These are phyloP conservation scores for Lepidurus arcticus DNA, from an alignment of 1,140 invertebrate genomes.

Conservation along the genomic window DNA sequence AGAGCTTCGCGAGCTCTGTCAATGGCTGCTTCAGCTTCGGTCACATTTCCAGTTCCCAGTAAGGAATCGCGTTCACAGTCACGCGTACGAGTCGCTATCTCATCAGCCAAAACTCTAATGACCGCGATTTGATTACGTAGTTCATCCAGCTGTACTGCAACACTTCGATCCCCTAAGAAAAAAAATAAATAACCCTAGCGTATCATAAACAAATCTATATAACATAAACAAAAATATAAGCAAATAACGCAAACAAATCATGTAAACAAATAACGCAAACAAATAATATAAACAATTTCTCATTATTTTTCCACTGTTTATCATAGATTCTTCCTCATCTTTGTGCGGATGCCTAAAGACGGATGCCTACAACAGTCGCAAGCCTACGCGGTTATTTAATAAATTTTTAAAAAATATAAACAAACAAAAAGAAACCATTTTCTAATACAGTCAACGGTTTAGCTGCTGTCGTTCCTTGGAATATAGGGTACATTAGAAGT, in stretches of 20 bases:
- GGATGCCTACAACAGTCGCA: too few relatives aligned
- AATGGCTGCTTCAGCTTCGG: constrained; percentile 65
- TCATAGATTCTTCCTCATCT: too few relatives aligned
- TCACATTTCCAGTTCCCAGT: constrained; percentile 61
- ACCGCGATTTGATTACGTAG: constrained; percentile 51
- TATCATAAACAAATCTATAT: not conserved
- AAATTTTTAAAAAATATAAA: not conserved
- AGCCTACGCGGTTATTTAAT: too few relatives aligned
- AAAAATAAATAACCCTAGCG: not conserved
- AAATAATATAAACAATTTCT: too few relatives aligned
- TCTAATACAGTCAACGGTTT: not conserved
- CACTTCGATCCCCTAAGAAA: constrained; percentile 51
- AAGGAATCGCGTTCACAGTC: constrained; percentile 56
- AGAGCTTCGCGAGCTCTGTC: constrained; percentile 64
- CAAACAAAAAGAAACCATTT: not conserved
- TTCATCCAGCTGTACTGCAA: constrained; percentile 61
- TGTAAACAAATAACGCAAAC: too few relatives aligned
- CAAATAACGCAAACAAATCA: too few relatives aligned
- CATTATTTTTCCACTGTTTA: too few relatives aligned
- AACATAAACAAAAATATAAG: too few relatives aligned
- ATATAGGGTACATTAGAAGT: not conserved
- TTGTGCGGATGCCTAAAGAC: too few relatives aligned
- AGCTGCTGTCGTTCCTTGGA: not conserved
- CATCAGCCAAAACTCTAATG: constrained; percentile 50
- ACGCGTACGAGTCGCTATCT: constrained; percentile 48